A percentile compares a stretch with the other conserved stretches of the same genome.
phyloP scores from a whole-genome alignment of 53 echinoderm and acorn worm genomes.

The Temnopleurus reevesii region DNA sequence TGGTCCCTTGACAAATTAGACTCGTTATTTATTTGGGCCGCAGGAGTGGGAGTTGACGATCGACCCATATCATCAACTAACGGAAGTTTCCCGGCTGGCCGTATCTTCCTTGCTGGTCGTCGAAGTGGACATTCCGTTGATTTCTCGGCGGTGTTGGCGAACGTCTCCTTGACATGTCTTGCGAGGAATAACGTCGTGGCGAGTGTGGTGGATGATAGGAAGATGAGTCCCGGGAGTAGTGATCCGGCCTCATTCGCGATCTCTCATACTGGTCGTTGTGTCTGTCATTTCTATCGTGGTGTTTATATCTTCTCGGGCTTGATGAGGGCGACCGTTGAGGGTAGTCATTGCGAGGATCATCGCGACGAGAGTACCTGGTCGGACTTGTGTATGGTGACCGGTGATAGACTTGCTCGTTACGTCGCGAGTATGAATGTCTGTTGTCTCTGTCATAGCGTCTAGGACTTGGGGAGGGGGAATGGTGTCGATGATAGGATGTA shows the following conservation, averaged over 20 bases:
- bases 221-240: background rate
- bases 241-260: too few species aligned
- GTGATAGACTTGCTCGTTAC: background rate
- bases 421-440: too few species aligned
- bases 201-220: background rate
- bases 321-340: background rate
- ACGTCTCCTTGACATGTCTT: background rate
- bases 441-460: too few species aligned
- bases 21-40: background rate
- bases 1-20: background rate
- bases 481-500: background rate
- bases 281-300: background rate
- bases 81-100: constrained; percentile 8
- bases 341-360: background rate
- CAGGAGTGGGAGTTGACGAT: background rate
- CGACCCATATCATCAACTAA: background rate
- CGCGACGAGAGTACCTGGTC: background rate
- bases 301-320: background rate
- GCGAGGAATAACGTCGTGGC: background rate
- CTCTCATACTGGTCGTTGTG: background rate
- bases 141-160: background rate
- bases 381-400: background rate
- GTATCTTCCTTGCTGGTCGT: background rate
- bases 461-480: background rate
- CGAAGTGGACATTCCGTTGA: background rate